Conservation (phyloP, 2,888 invertebrate genomes). For the Enchytraeus crypticus region DNA sequence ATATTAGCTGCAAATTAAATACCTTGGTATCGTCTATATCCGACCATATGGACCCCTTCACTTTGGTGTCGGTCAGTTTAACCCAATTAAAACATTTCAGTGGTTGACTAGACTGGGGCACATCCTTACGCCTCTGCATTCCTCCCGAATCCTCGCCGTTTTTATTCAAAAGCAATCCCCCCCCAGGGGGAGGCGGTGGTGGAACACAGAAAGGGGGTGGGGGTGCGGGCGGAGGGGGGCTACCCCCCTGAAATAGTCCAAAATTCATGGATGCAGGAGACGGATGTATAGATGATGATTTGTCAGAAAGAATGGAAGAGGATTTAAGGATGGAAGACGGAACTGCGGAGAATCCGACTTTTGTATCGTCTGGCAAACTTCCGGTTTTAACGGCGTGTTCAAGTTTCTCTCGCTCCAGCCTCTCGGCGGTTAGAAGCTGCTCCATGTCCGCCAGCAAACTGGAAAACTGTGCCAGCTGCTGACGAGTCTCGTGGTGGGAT, state of each 20-base stretch:
- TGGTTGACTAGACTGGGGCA: slow-evolving; percentile 83
- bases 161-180: no score
- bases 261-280: no score
- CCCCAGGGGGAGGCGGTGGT: neutral
- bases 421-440: slow-evolving; percentile 39
- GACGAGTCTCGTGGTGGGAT: slow-evolving; percentile 71
- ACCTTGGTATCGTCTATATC: slow-evolving; percentile 74
- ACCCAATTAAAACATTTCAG: slow-evolving; percentile 89
- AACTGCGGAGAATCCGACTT: slow-evolving; percentile 50
- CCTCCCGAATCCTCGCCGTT: slow-evolving; percentile 4
- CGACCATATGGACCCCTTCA: slow-evolving; percentile 89
- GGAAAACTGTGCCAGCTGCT: slow-evolving; percentile 61
- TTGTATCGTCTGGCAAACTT: slow-evolving; percentile 85
- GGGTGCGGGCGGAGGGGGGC: slow-evolving; percentile 23
- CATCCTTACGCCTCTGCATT: slow-evolving; percentile 59
- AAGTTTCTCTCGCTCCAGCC: slow-evolving; percentile 64
- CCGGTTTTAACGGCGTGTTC: slow-evolving; percentile 81
- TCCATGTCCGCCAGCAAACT: slow-evolving; percentile 52
- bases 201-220: slow-evolving; percentile 30
- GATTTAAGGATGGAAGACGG: neutral
- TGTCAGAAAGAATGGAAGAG: neutral
- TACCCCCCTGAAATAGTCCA: no score
- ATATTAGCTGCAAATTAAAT: slow-evolving; percentile 4
- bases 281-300: no score
- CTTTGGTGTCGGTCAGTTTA: slow-evolving; percentile 79